Evolutionary conservation across 2,113 vertebrate genomes (phyloP).

Genomic region (Sprattus sprattus): DNA sequence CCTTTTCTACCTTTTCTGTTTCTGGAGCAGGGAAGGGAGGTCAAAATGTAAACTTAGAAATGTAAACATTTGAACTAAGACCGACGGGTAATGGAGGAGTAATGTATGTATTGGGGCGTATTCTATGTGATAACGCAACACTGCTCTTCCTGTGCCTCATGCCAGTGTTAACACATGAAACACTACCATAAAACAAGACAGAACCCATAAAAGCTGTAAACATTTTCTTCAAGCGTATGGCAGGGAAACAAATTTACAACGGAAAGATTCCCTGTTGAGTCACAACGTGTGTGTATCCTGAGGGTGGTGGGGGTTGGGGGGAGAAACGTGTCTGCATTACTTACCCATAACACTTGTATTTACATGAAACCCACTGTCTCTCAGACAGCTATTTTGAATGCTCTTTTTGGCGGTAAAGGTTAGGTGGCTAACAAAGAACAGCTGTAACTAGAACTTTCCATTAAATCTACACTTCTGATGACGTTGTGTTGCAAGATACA

Average conservation of each 20-base stretch:
- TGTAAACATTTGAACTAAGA: neutral
- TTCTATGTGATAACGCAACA: neutral
- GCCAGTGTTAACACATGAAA: neutral
- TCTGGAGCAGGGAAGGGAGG: neutral
- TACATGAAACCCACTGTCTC: slow-evolving; percentile 3
- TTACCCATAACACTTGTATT: slow-evolving; percentile 8
- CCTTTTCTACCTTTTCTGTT: neutral
- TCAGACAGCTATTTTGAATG: neutral
- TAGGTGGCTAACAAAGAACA: too few species aligned
- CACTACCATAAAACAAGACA: neutral
- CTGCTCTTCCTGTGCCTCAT: neutral
- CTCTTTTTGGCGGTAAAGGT: neutral
- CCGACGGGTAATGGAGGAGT: neutral
- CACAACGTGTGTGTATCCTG: neutral
- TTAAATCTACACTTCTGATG: too few species aligned
- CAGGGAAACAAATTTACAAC: neutral
- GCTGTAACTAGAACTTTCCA: too few species aligned
- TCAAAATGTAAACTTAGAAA: neutral
- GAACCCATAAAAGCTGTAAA: neutral
- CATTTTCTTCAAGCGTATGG: neutral
- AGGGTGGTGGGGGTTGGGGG: neutral
- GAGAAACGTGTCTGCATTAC: neutral
- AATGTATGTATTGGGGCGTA: neutral
- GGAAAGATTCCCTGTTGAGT: slow-evolving; percentile 5
- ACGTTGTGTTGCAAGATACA: neutral